phyloP scores from a whole-genome alignment of 53 echinoderm and acorn worm genomes.

The Echinometra lucunter region DNA sequence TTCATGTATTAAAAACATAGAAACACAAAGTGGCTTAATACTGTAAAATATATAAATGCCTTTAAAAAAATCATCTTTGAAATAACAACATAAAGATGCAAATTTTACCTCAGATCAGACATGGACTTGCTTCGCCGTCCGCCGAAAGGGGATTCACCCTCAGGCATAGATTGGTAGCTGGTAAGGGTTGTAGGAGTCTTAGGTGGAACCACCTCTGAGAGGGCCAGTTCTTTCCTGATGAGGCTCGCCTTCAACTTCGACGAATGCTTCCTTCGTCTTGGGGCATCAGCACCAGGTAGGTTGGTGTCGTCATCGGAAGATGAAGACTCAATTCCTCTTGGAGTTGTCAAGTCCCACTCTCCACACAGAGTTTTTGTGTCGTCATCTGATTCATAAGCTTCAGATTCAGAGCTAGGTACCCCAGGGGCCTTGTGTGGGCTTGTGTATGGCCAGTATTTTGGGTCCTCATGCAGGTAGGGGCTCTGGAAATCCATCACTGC shows the following conservation, averaged over 20 bases:
- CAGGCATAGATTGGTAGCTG: conserved; percentile 63
- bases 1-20: too few relatives aligned
- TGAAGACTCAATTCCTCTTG: conserved; percentile 17
- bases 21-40: too few relatives aligned
- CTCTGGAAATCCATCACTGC: conserved; percentile 84
- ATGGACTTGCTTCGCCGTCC: conserved; percentile 60
- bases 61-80: background rate
- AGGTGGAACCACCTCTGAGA: conserved; percentile 73
- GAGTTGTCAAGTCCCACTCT: conserved; percentile 67
- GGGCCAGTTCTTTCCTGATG: conserved; percentile 73
- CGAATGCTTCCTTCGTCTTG: conserved; percentile 25
- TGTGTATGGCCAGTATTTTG: conserved; percentile 74
- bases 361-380: conserved; percentile 79
- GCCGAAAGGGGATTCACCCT: background rate
- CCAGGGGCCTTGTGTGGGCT: conserved; percentile 44
- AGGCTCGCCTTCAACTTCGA: conserved; percentile 62
- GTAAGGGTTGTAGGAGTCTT: conserved; percentile 69
- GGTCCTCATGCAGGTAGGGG: conserved; percentile 77
- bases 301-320: conserved; percentile 52
- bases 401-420: conserved; percentile 66
- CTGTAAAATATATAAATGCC: too few relatives aligned
- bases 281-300: conserved; percentile 32
- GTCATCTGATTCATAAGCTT: conserved; percentile 75
- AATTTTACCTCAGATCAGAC: conserved; percentile 52
- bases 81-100: background rate